Evolutionary conservation across 2,797 vertebrate species (phyloP).

Genomic region (Lithobates pipiens): DNA sequence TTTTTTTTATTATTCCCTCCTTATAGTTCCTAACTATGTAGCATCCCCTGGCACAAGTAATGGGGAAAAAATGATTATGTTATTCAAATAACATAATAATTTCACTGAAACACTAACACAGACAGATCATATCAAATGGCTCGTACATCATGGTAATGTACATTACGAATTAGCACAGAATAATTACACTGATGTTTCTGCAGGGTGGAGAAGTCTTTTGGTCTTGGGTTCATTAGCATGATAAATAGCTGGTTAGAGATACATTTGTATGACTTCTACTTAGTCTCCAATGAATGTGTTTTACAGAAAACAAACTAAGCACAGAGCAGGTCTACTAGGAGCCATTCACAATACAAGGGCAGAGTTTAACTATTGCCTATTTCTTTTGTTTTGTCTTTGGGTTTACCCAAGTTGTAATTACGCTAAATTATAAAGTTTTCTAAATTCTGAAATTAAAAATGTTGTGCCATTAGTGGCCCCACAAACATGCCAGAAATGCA

Average conservation of each 20-base stretch:
- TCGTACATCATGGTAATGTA: neutral
- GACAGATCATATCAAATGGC: constrained; percentile 4
- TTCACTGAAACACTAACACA: neutral
- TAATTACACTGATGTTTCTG: constrained; percentile 7
- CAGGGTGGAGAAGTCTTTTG: neutral
- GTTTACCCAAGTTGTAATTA: no score
- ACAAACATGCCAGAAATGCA: no score
- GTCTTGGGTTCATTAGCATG: constrained; percentile 1
- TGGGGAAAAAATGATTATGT: neutral
- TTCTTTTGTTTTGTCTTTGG: no score
- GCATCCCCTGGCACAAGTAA: neutral
- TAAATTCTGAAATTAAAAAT: no score
- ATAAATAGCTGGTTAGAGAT: constrained; percentile 2
- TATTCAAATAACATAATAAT: constrained; percentile 8
- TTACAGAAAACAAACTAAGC: neutral
- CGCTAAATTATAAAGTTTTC: no score
- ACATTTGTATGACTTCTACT: neutral
- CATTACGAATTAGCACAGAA: constrained; percentile 3
- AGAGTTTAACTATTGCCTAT: no score
- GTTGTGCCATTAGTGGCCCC: no score
- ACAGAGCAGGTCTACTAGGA: neutral
- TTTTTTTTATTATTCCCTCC: neutral
- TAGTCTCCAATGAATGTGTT: constrained; percentile 2
- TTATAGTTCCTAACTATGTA: neutral
- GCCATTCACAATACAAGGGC: no score